A percentile compares a stretch with the other conserved stretches of the same genome.
Conservation (phyloP, 2,113 vertebrate genomes). For the Turnix velox region DNA sequence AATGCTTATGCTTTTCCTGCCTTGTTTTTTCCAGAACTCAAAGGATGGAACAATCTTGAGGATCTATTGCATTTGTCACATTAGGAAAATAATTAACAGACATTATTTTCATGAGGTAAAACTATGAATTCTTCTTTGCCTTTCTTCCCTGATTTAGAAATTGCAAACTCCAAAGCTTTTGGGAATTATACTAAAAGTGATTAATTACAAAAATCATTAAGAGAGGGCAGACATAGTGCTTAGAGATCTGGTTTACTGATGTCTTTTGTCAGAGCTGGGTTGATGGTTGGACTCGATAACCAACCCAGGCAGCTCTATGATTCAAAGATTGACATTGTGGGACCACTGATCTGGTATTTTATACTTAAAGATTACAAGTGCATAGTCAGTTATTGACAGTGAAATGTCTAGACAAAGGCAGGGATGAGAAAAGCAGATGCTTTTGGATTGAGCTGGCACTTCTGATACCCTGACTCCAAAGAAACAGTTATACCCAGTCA, state of each 20-base stretch:
- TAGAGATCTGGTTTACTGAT: too few species aligned
- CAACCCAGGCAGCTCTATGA: too few species aligned
- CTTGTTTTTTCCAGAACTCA: neutral
- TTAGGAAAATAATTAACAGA: neutral
- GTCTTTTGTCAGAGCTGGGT: too few species aligned
- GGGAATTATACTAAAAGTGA: neutral
- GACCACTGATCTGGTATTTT: neutral
- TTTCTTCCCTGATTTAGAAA: neutral
- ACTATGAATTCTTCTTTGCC: neutral
- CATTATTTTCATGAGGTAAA: neutral
- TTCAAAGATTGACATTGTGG: neutral
- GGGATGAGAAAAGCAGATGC: neutral
- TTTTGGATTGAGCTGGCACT: neutral
- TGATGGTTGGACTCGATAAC: too few species aligned
- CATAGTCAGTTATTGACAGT: neutral
- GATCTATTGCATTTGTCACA: neutral
- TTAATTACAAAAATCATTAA: neutral
- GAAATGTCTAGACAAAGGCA: neutral
- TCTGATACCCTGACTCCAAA: neutral
- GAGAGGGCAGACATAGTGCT: too few species aligned
- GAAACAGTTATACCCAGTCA: neutral
- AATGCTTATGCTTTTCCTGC: neutral
- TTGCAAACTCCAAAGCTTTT: neutral
- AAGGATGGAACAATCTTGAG: neutral
- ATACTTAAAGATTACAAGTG: neutral